Percentiles rank a stretch among this genome's conserved stretches.
Conservation (phyloP, 2,797 vertebrate species). For the Hoplostethus mediterraneus region DNA sequence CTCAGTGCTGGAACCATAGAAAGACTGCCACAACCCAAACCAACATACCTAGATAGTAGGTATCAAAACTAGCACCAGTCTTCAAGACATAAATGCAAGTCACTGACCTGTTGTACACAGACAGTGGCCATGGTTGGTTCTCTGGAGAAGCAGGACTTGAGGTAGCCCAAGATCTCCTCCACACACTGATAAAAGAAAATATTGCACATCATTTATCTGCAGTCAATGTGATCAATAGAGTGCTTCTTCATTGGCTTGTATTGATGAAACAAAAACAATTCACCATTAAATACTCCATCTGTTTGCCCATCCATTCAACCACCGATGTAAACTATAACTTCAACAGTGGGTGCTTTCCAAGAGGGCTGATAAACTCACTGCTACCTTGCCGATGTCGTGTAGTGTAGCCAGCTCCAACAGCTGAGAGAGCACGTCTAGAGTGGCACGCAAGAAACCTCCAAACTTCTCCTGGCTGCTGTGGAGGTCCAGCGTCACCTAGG, state of each 20-base stretch:
- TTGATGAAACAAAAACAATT: not conserved
- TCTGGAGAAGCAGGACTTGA: slow-evolving; percentile 96
- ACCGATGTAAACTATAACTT: not conserved
- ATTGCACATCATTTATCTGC: not conserved
- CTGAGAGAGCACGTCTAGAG: slow-evolving; percentile 95
- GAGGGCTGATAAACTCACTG: not conserved
- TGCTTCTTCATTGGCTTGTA: not conserved
- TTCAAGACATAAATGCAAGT: not conserved
- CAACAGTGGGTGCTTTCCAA: not conserved
- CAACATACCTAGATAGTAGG: not conserved
- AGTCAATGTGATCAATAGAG: not conserved
- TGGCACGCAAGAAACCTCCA: slow-evolving; percentile 91
- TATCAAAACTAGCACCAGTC: not conserved
- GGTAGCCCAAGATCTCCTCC: slow-evolving; percentile 95
- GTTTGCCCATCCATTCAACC: not conserved
- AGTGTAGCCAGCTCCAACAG: slow-evolving; percentile 95
- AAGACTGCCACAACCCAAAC: slow-evolving; percentile 57
- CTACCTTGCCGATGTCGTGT: slow-evolving; percentile 96
- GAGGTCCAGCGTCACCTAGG: slow-evolving; percentile 95
- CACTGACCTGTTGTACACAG: slow-evolving; percentile 95
- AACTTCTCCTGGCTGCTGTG: slow-evolving; percentile 96
- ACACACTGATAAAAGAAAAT: slow-evolving; percentile 86
- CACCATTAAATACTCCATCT: not conserved
- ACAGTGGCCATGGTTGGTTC: slow-evolving; percentile 97
- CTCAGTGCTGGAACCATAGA: slow-evolving; percentile 71